Percentiles rank a stretch among this genome's conserved stretches.
These are phyloP conservation scores for Cuculus canorus DNA, from an alignment of 2,797 vertebrate genomes.

Conservation along the genomic window DNA sequence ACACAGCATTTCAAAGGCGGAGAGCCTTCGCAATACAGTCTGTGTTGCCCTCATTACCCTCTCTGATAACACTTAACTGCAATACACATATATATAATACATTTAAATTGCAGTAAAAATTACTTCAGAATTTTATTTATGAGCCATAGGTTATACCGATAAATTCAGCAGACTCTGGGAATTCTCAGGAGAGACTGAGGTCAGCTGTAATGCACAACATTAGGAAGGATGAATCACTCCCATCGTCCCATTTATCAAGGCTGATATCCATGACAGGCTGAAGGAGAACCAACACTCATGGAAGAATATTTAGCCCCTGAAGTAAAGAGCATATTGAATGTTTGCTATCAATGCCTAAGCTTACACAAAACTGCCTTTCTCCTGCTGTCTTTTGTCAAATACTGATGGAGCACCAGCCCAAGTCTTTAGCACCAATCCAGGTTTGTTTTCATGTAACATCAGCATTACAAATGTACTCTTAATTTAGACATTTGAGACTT, in stretches of 20 bases:
- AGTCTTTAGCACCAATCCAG: background rate
- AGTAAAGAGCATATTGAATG: background rate
- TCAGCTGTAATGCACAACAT: conserved; percentile 16
- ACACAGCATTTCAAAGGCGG: background rate
- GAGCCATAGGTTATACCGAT: background rate
- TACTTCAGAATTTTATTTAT: background rate
- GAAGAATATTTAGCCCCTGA: background rate
- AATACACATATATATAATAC: background rate
- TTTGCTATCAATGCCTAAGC: background rate
- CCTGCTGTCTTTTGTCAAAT: background rate
- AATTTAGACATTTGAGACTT: background rate
- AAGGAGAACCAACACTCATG: background rate
- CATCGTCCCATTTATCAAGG: conserved; percentile 31
- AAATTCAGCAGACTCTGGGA: conserved; percentile 6
- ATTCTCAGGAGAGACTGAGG: conserved; percentile 41
- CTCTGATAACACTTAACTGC: background rate
- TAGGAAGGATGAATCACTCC: conserved; percentile 38
- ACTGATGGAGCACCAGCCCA: background rate
- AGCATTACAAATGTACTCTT: background rate
- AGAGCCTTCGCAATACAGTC: background rate
- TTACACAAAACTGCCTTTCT: background rate
- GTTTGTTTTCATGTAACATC: background rate
- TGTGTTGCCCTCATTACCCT: background rate
- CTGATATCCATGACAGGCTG: background rate
- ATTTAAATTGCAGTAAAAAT: background rate